Evolutionary conservation across 2,888 invertebrate species (phyloP), one percentile per base, ranked within the genome.

Genomic region (Trichogramma evanescens): DNA sequence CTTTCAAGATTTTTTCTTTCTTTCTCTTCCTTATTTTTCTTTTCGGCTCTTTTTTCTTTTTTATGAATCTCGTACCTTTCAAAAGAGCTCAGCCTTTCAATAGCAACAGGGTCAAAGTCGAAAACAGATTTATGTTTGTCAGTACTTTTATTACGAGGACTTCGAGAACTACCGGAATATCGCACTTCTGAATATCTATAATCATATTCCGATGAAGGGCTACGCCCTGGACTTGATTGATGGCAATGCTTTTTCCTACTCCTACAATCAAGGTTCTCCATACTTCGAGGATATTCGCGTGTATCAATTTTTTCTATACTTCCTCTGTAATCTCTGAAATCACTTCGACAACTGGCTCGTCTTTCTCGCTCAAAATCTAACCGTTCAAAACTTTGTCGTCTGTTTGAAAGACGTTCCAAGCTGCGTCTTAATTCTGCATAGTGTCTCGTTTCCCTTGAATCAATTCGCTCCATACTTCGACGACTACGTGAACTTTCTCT

Each of bases 61-160:
- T 70, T 69, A 39, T 62, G 53, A 1, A 56, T 58, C 13, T 71
- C 72, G 55, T 67, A 67, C 46, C 66, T 65, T 44, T 70, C 70
- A 41, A 72, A 62, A 0, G 70, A 71, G 50, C 70, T 72, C 1
- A 75, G 57, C 50, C 69, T 68, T 54, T 76, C 74, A 52, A 76
- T 72, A 3, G 72, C 69, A 8, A 70, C 65, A 0, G 73, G 72
- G 63, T 77, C 76, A 50, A 76, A 76, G 50, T 77, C 74, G 52
- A 74, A 76, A 40, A 71, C 72, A 4, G 70, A 67, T 41, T 59
- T 62, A 2, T 73, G 73, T 40, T 68, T 71, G 49, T 78, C 77
- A 4, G 68, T 69, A 65, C 76, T 76, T 58, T 72, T 75, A 0
- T 75, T 72, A 2, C 71, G 68, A 2, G 66, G 58, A 56, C 73